These are phyloP conservation scores for Helarctos malayanus DNA, from an alignment of 2,797 vertebrate genomes.

Conservation along the genomic window DNA sequence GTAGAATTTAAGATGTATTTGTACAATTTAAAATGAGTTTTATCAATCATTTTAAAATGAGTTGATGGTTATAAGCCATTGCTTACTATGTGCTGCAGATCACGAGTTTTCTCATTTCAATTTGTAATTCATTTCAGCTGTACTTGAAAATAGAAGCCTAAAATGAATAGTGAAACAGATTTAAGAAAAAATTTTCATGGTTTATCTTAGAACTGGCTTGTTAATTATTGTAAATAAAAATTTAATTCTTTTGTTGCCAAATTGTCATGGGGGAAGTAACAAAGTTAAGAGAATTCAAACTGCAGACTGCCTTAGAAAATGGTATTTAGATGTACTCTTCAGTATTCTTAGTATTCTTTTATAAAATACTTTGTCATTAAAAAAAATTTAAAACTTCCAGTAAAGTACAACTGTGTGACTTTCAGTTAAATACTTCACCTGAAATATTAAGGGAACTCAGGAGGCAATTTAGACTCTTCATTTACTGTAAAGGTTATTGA, in stretches of 20 bases:
- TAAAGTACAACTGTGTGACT: not conserved
- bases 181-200: constrained; percentile 18
- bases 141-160: constrained; percentile 55
- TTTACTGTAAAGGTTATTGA: not conserved
- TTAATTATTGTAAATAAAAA: constrained; percentile 48
- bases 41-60: not conserved
- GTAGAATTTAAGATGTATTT: constrained; percentile 23
- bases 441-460: constrained; percentile 12
- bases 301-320: constrained; percentile 25
- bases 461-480: not conserved
- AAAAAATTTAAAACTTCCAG: constrained; percentile 3
- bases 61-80: not conserved
- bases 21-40: constrained; percentile 15
- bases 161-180: constrained; percentile 21
- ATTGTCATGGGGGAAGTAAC: not conserved
- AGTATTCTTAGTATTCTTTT: not conserved
- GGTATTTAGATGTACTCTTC: constrained; percentile 32
- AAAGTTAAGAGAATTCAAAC: constrained; percentile 35
- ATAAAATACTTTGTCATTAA: constrained; percentile 3
- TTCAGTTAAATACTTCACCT: constrained; percentile 5
- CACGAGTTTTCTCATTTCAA: constrained; percentile 51
- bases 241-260: constrained; percentile 51
- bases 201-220: constrained; percentile 7
- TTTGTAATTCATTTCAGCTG: constrained; percentile 45
- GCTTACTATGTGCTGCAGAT: not conserved